Conservation (phyloP, 2,113 vertebrate genomes). For the Junco hyemalis region DNA sequence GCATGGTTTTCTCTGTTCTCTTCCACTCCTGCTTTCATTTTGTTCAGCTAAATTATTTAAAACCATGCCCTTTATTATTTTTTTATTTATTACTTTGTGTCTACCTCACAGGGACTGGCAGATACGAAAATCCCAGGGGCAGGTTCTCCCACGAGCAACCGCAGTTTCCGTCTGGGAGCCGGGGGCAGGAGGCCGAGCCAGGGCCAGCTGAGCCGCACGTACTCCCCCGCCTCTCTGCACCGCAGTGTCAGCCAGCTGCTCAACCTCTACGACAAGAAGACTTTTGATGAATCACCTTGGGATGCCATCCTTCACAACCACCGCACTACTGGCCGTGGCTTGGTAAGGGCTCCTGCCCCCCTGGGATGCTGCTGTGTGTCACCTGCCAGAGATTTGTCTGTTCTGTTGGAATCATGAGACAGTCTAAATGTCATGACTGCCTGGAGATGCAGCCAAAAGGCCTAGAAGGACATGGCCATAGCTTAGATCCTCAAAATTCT, state of each 20-base stretch:
- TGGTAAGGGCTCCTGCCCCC: constrained; percentile 78
- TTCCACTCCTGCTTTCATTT: background rate
- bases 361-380: accelerated
- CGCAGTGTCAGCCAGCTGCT: constrained; percentile 90
- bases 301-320: constrained; percentile 82
- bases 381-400: background rate
- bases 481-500: background rate
- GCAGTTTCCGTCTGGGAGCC: constrained; percentile 62
- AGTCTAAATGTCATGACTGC: background rate
- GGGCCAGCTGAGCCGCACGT: constrained; percentile 74
- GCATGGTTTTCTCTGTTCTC: background rate
- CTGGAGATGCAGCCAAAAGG: background rate
- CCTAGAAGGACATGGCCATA: background rate
- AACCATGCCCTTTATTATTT: background rate
- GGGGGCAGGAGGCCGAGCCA: constrained; percentile 78
- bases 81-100: background rate
- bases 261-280: constrained; percentile 82
- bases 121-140: constrained; percentile 81
- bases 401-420: background rate
- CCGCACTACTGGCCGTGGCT: constrained; percentile 64
- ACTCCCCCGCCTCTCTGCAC: constrained; percentile 82
- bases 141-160: constrained; percentile 72
- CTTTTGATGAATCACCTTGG: constrained; percentile 83
- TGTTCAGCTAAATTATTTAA: background rate
- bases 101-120: constrained; percentile 77